phyloP scores from a whole-genome alignment of 2,797 vertebrate species.

The Eulemur coronatus region DNA sequence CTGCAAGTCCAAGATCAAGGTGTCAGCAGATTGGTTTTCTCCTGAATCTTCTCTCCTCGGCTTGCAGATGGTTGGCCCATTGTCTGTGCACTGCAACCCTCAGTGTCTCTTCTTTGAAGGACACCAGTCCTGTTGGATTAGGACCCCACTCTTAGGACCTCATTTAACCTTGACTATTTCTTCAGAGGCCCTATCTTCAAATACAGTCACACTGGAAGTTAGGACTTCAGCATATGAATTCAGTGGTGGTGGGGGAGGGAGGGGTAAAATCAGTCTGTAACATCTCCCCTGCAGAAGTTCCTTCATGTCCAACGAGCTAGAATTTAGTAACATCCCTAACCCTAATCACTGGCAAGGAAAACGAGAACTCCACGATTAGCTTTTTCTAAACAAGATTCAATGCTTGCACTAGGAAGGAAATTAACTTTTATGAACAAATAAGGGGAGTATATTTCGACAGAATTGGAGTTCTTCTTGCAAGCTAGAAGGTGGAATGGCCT shows the following conservation, averaged over 20 bases:
- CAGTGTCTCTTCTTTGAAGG: neutral
- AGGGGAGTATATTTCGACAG: neutral
- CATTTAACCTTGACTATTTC: neutral
- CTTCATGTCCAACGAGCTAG: neutral
- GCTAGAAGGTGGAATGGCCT: neutral
- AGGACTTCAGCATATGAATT: neutral
- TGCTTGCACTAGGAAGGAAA: neutral
- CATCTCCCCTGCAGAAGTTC: neutral
- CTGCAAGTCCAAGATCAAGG: neutral
- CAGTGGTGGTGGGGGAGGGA: no score
- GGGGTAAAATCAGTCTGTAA: neutral
- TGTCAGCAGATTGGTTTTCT: neutral
- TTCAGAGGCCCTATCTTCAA: neutral
- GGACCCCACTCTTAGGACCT: neutral
- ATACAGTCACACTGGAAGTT: neutral
- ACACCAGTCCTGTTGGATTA: neutral
- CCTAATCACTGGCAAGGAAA: neutral
- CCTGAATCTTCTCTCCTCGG: neutral
- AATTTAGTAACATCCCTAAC: neutral
- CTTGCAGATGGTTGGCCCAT: neutral
- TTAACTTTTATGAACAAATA: neutral
- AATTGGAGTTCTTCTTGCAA: neutral
- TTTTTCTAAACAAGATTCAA: neutral
- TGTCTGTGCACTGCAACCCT: neutral
- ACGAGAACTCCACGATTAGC: neutral